A percentile compares a stretch with the other conserved stretches of the same genome.
Conservation (phyloP, 2,113 vertebrate genomes). For the Cebidichthys violaceus region DNA sequence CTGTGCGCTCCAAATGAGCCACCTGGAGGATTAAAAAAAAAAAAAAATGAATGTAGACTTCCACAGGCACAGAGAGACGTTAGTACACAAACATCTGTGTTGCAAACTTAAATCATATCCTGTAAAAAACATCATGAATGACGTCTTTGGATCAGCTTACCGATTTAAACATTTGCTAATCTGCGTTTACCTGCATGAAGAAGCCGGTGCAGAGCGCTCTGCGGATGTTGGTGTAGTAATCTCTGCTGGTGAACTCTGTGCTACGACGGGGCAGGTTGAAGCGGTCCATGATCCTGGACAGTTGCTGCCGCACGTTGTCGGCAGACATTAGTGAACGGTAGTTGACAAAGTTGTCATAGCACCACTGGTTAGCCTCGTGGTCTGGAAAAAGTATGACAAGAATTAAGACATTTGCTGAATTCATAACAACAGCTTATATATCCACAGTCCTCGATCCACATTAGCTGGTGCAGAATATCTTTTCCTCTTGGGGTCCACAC, state of each 20-base stretch:
- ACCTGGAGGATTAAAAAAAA: slow-evolving; percentile 82
- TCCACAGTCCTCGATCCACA: neutral
- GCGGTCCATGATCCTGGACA: slow-evolving; percentile 99
- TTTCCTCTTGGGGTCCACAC: too few species aligned
- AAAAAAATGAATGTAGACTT: neutral
- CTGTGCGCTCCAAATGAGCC: slow-evolving; percentile 97
- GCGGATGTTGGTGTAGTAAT: slow-evolving; percentile 99
- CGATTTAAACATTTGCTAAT: neutral
- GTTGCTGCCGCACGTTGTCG: slow-evolving; percentile 99
- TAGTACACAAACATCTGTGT: neutral
- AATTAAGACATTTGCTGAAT: neutral
- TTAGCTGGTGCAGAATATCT: too few species aligned
- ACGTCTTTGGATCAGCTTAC: neutral
- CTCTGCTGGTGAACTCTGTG: slow-evolving; percentile 99
- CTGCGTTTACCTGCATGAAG: slow-evolving; percentile 94
- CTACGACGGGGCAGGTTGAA: slow-evolving; percentile 98
- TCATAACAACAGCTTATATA: too few species aligned
- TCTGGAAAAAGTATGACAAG: slow-evolving; percentile 79
- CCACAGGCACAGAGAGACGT: neutral
- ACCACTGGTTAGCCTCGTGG: slow-evolving; percentile 99
- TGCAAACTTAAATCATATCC: neutral
- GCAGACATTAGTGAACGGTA: slow-evolving; percentile 99
- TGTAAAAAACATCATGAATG: neutral
- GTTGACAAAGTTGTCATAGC: slow-evolving; percentile 99
- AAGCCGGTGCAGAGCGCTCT: slow-evolving; percentile 98